phyloP scores from a whole-genome alignment of 64 coral and sea anemone species.

The Montipora efflorescens region DNA sequence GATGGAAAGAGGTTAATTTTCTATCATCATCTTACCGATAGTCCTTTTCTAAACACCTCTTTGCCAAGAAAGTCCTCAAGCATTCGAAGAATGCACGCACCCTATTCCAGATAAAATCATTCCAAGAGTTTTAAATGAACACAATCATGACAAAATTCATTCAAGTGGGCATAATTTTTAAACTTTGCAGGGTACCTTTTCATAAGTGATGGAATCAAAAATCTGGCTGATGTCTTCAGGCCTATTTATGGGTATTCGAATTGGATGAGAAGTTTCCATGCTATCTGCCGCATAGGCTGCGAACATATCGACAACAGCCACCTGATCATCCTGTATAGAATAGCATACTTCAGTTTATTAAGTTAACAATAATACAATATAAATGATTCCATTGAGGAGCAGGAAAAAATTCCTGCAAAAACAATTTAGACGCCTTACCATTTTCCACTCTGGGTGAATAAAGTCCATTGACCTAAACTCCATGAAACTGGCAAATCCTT shows the following conservation, averaged over 20 bases:
- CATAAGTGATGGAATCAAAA: constrained; percentile 88
- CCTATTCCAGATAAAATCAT: constrained; percentile 20
- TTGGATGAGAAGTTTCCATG: constrained; percentile 81
- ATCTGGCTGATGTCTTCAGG: constrained; percentile 85
- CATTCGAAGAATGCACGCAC: constrained; percentile 76
- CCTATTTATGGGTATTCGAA: constrained; percentile 69
- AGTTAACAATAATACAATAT: not conserved
- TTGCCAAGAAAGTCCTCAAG: constrained; percentile 68
- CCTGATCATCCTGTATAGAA: constrained; percentile 64
- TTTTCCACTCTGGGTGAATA: constrained; percentile 61
- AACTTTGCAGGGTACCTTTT: constrained; percentile 53
- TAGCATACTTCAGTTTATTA: not conserved
- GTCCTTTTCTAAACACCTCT: constrained; percentile 61
- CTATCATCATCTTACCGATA: constrained; percentile 54
- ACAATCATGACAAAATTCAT: no score
- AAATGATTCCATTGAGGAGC: not conserved
- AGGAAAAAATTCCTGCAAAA: not conserved
- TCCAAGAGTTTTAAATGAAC: no score
- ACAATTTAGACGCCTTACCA: constrained; percentile 35
- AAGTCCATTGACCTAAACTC: constrained; percentile 56
- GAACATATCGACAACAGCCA: constrained; percentile 68
- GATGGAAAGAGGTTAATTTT: no score
- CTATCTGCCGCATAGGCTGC: constrained; percentile 56
- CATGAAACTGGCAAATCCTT: constrained; percentile 83
- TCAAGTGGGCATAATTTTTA: not conserved